Percentiles rank a stretch among this genome's conserved stretches.
These are phyloP conservation scores for Stomorhina lunata DNA, from an alignment of 2,888 invertebrate species.

Conservation along the genomic window DNA sequence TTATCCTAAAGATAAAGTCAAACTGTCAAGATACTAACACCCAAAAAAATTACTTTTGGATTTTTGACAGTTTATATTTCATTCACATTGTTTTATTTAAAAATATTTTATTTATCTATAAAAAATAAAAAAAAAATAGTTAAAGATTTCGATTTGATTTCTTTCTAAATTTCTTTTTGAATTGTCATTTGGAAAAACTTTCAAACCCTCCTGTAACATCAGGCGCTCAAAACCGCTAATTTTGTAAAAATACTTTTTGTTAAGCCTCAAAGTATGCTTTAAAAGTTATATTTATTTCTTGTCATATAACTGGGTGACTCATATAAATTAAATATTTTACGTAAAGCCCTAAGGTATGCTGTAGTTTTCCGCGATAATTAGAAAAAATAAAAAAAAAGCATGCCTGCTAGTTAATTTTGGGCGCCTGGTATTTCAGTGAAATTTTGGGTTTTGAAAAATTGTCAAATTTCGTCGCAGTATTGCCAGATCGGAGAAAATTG, in stretches of 20 bases:
- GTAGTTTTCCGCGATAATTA: not conserved
- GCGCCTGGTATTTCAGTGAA: conserved; percentile 4
- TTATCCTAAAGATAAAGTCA: too few species aligned
- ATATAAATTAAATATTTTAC: not conserved
- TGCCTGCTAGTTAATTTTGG: not conserved
- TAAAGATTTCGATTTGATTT: too few species aligned
- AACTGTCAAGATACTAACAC: too few species aligned
- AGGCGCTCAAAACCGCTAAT: not conserved
- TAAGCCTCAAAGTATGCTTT: conserved; percentile 1
- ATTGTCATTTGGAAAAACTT: too few species aligned
- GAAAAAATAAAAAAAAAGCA: not conserved
- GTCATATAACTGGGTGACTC: not conserved
- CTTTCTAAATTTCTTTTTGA: too few species aligned
- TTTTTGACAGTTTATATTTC: too few species aligned
- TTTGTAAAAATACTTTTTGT: not conserved
- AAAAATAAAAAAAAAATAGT: too few species aligned
- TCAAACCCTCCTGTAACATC: not conserved
- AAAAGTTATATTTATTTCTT: not conserved
- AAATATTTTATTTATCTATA: too few species aligned
- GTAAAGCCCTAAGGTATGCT: conserved; percentile 5
- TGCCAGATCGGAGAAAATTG: not conserved
- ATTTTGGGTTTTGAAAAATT: not conserved
- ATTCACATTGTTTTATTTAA: too few species aligned
- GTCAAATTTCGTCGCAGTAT: not conserved
- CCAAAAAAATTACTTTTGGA: too few species aligned